Evolutionary conservation across 2,888 invertebrate genomes (phyloP).

Genomic region (Andrena fulva): DNA sequence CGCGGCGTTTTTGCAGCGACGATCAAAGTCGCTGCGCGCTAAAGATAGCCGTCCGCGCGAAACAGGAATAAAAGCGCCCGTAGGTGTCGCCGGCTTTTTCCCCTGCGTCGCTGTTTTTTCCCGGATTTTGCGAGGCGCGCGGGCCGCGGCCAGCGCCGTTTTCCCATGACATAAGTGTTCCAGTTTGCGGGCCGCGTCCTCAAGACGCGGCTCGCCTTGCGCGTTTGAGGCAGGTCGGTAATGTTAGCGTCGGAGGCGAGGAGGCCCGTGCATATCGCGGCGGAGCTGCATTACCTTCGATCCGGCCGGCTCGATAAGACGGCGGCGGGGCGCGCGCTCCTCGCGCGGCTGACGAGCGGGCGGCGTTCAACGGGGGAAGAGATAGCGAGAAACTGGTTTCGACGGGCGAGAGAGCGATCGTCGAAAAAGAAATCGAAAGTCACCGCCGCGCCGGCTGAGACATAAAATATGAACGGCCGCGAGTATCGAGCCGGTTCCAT

Average conservation of each 20-base stretch:
- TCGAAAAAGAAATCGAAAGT: constrained; percentile 63
- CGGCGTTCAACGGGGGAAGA: constrained; percentile 52
- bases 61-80: constrained; percentile 30
- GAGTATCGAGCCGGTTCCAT: neutral
- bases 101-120: constrained; percentile 17
- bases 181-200: constrained; percentile 55
- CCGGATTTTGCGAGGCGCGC: constrained; percentile 1
- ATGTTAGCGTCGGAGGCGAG: constrained; percentile 70
- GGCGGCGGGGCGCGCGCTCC: constrained; percentile 16
- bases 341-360: constrained; percentile 14
- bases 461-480: neutral
- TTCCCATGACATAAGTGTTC: constrained; percentile 57
- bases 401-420: constrained; percentile 22
- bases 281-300: constrained; percentile 79
- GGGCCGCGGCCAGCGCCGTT: constrained; percentile 32
- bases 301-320: constrained; percentile 71
- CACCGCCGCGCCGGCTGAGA: constrained; percentile 7
- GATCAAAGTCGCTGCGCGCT: constrained; percentile 41
- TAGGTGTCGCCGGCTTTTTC: constrained; percentile 34
- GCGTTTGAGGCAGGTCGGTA: constrained; percentile 81
- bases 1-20: constrained; percentile 7
- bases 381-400: constrained; percentile 62
- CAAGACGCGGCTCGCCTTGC: constrained; percentile 50
- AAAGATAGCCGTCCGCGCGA: constrained; percentile 22
- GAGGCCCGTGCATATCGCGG: constrained; percentile 59